Percentiles rank a stretch among this genome's conserved stretches.
Evolutionary conservation across 2,113 vertebrate genomes (phyloP).

Genomic region (Spea multiplicata): DNA sequence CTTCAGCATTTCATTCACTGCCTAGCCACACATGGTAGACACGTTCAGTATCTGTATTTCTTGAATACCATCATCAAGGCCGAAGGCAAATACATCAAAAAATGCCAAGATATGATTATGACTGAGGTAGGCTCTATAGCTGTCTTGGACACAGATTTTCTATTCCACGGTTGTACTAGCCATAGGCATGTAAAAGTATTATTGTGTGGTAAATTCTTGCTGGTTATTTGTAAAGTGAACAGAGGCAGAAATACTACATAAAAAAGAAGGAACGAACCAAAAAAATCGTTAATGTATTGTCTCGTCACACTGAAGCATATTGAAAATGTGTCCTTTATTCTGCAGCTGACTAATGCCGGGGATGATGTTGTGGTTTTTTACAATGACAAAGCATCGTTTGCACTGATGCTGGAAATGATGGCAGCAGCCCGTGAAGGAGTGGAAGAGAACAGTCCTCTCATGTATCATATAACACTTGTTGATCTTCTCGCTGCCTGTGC

Average conservation of each 20-base stretch:
- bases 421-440: constrained; percentile 81
- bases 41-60: constrained; percentile 96
- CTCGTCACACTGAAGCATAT: background rate
- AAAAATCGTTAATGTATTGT: no score
- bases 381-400: constrained; percentile 86
- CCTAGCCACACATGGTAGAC: constrained; percentile 91
- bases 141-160: no score
- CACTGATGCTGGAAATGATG: constrained; percentile 88
- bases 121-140: constrained; percentile 76
- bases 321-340: constrained; percentile 20
- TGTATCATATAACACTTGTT: constrained; percentile 96
- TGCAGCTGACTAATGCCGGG: constrained; percentile 84
- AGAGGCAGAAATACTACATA: no score
- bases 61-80: constrained; percentile 98
- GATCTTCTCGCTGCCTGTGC: constrained; percentile 91
- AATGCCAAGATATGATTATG: constrained; percentile 99
- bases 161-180: no score
- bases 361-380: constrained; percentile 96
- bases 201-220: no score
- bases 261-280: no score
- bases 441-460: constrained; percentile 85
- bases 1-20: constrained; percentile 96
- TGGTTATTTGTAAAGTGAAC: no score
- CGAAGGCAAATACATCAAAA: constrained; percentile 97
- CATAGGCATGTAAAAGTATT: no score